Evolutionary conservation across 2,888 invertebrate genomes (phyloP).

Genomic region (Perizoma affinitatum): DNA sequence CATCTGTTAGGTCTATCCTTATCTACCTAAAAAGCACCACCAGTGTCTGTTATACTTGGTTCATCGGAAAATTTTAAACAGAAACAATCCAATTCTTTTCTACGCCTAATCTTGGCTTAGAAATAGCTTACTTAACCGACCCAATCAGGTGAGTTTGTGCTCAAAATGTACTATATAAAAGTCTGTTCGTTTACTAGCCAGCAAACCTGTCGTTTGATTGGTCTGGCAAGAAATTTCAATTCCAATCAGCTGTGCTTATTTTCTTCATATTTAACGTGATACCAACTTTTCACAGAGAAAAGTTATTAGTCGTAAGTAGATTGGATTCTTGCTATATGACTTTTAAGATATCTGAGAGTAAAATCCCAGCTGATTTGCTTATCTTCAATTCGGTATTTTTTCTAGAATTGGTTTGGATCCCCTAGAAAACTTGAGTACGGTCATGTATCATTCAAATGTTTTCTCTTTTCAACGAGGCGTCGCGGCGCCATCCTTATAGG

Average conservation of each 20-base stretch:
- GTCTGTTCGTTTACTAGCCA: too few relatives aligned
- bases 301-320: background rate
- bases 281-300: background rate
- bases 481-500: slow-evolving; percentile 36
- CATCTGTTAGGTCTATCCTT: too few relatives aligned
- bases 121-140: slow-evolving; percentile 3
- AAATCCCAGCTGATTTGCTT: too few relatives aligned
- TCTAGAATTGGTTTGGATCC: too few relatives aligned
- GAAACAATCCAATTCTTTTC: slow-evolving; percentile 1
- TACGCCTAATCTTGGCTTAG: slow-evolving; percentile 7
- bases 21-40: too few relatives aligned
- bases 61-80: too few relatives aligned
- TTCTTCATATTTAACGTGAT: slow-evolving; percentile 5
- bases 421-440: slow-evolving; percentile 21
- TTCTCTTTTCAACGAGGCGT: slow-evolving; percentile 55
- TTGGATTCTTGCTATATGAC: too few relatives aligned
- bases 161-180: too few relatives aligned
- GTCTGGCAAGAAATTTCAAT: slow-evolving; percentile 1
- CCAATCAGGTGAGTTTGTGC: slow-evolving; percentile 18
- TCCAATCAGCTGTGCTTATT: slow-evolving; percentile 19
- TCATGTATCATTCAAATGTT: slow-evolving; percentile 27
- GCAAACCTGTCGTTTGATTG: background rate
- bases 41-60: too few relatives aligned
- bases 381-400: too few relatives aligned
- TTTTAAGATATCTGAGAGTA: too few relatives aligned